Base-by-base conservation (phyloP, 2,797 vertebrate species). In the Tragopan temminckii region DNA sequence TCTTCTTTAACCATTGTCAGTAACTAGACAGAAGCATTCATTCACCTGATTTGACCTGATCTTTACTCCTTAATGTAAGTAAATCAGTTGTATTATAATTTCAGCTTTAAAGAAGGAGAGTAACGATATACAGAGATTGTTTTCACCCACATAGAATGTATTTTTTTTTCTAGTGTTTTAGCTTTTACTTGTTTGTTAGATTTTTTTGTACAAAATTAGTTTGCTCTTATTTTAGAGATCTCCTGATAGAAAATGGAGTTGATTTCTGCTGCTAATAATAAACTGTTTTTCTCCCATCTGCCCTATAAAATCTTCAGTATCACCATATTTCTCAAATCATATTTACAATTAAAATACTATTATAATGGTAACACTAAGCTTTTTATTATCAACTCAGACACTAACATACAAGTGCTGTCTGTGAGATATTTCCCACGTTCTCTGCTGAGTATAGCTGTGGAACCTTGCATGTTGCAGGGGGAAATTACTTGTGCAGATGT, bases 41-140 rank as follows among this genome's bases (percentile, higher is more conserved):
- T 88, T 92, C 81, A 33, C 36, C 90, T 80, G 31, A 74, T 87
- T 92, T 80, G 13, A 64, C 89, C 71, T 45, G 43, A 45, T 85
- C 27, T 68, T 4, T 93, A 14, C 40, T 83, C 29, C 71, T 68
- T 80, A 85, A 48, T 88, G 72, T 23, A 74, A 16, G 59, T 36
- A 89, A 80, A 89, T 83, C 7, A 61, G 63, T 50, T 11, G 8
- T 25, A 75, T 38, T 70, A 6, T 66, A 83, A 31, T 5, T 19
- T 80, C 27, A 68, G 3, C 11, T 75, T 48, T 85, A 27, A 45
- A 35, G 13, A 61, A 52, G 7, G 12, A 25, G 6, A 76, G 17
- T 48, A 89, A 80, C 50, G 38, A 36, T 71, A 42, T 14, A 25
- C 19, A 31, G 61, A 38, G 11, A 29, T 68, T 48, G 4, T 67